A percentile compares a stretch with the other conserved stretches of the same genome.
Conservation (phyloP, 2,888 invertebrate genomes). For the Dasysyrphus tricinctus region DNA sequence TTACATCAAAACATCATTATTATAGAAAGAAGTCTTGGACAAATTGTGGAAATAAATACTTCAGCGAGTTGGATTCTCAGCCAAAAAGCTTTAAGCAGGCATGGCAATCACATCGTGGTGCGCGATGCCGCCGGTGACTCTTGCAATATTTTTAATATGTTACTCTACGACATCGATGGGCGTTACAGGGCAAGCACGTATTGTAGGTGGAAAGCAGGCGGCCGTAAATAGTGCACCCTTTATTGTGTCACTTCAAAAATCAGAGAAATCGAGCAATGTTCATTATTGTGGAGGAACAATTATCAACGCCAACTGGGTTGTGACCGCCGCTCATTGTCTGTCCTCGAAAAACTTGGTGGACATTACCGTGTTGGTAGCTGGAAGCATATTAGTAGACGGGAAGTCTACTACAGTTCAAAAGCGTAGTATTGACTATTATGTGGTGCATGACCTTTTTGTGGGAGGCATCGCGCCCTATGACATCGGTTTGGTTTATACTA, state of each 20-base stretch:
- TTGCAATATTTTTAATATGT: conserved; percentile 11
- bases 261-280: conserved; percentile 73
- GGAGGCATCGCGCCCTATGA: conserved; percentile 82
- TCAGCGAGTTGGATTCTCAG: neutral
- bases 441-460: conserved; percentile 80
- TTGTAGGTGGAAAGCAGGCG: conserved; percentile 80
- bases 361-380: conserved; percentile 81
- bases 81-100: neutral
- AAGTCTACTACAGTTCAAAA: conserved; percentile 76
- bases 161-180: neutral
- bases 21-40: neutral
- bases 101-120: neutral
- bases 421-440: conserved; percentile 80
- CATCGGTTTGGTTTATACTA: conserved; percentile 81
- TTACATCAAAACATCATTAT: neutral
- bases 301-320: conserved; percentile 81
- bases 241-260: conserved; percentile 80
- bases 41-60: conserved; percentile 16
- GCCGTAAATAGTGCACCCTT: conserved; percentile 79
- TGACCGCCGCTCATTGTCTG: conserved; percentile 82
- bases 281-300: conserved; percentile 83
- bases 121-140: too few species aligned
- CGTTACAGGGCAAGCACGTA: conserved; percentile 75
- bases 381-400: conserved; percentile 61
- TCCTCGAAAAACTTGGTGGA: conserved; percentile 78